Percentiles rank a stretch among this genome's conserved stretches.
Conservation (phyloP, 1,140 invertebrate genomes). For the Olivierus martensii region DNA sequence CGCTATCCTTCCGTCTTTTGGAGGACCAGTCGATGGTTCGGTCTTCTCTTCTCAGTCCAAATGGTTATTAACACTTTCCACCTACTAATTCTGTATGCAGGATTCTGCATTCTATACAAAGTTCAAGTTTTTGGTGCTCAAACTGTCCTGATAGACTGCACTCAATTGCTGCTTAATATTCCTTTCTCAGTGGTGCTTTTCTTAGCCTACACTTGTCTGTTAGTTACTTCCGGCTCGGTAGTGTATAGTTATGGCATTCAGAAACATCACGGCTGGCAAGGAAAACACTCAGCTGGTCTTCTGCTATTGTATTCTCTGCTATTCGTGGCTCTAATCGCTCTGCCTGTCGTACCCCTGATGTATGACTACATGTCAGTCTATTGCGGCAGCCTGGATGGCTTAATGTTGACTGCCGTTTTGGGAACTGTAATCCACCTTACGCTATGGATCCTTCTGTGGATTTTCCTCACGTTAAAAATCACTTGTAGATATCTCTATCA, state of each 20-base stretch:
- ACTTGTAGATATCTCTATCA: not conserved
- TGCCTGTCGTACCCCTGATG: constrained; percentile 56
- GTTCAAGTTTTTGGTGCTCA: not conserved
- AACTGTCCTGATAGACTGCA: not conserved
- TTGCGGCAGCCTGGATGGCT: constrained; percentile 51
- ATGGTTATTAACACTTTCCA: constrained; percentile 56
- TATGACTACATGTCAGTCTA: constrained; percentile 66
- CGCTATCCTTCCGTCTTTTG: constrained; percentile 70
- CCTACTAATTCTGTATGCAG: constrained; percentile 9
- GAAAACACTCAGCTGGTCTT: constrained; percentile 47
- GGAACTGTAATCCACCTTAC: constrained; percentile 51
- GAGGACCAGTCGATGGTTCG: constrained; percentile 62
- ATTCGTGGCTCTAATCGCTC: constrained; percentile 52
- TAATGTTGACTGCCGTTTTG: constrained; percentile 48
- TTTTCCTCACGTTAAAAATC: constrained; percentile 55
- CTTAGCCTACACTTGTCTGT: constrained; percentile 45
- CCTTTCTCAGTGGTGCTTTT: constrained; percentile 40
- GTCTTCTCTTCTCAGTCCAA: constrained; percentile 60
- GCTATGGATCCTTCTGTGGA: constrained; percentile 55
- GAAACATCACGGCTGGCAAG: constrained; percentile 38
- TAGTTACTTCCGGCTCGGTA: constrained; percentile 58
- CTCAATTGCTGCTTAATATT: not conserved
- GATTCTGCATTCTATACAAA: constrained; percentile 30
- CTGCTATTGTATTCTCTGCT: constrained; percentile 62
- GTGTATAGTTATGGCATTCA: constrained; percentile 66